Conservation (phyloP, 2,797 vertebrate genomes). For the Acanthurus lineatus region DNA sequence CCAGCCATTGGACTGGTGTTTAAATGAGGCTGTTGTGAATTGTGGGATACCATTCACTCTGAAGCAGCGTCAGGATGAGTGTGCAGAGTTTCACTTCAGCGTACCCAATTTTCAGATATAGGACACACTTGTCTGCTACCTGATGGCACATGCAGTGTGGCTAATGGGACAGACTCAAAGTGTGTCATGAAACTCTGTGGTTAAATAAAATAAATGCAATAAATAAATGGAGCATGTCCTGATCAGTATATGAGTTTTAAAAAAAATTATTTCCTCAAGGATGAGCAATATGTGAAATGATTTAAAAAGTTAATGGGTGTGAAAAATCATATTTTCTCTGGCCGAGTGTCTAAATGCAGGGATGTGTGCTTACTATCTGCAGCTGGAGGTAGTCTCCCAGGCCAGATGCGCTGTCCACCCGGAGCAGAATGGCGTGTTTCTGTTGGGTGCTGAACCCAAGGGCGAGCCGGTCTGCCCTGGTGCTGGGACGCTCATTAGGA, state of each 20-base stretch:
- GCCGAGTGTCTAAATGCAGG: neutral
- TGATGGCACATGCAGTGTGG: neutral
- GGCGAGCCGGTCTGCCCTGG: slow-evolving; percentile 96
- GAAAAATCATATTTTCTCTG: neutral
- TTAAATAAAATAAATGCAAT: neutral
- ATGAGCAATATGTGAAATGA: neutral
- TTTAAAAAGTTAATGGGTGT: neutral
- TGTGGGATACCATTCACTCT: neutral
- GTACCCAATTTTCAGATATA: neutral
- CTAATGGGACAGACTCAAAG: neutral
- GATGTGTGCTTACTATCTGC: slow-evolving; percentile 92
- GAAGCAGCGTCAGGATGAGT: neutral
- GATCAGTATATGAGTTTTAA: neutral
- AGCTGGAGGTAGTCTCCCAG: slow-evolving; percentile 98
- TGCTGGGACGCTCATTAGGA: slow-evolving; percentile 98
- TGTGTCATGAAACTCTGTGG: neutral
- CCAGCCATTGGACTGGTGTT: neutral
- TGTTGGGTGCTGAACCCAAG: slow-evolving; percentile 98
- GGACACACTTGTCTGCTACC: neutral
- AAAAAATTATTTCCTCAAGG: neutral
- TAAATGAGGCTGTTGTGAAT: neutral
- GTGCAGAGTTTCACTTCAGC: neutral
- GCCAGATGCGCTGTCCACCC: slow-evolving; percentile 97
- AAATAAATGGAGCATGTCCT: neutral
- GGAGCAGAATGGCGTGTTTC: slow-evolving; percentile 94